Conservation (phyloP, 2,113 vertebrate genomes). For the Paramormyrops kingsleyae region DNA sequence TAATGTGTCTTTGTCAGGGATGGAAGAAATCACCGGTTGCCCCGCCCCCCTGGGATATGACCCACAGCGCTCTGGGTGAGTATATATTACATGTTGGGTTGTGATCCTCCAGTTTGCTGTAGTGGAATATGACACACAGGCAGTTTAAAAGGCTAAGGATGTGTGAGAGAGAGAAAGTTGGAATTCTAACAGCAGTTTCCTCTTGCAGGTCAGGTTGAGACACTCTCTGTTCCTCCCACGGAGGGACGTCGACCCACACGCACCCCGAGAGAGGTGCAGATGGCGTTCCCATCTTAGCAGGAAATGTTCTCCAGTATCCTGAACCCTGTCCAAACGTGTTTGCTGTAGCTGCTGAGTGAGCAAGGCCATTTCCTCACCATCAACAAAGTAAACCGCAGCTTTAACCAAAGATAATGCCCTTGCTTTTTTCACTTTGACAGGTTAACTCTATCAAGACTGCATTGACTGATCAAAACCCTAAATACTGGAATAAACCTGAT, state of each 20-base stretch:
- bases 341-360: background rate
- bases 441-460: background rate
- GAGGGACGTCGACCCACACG: background rate
- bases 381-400: background rate
- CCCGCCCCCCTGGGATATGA: background rate
- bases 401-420: background rate
- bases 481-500: background rate
- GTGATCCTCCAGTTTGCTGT: background rate
- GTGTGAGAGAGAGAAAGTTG: background rate
- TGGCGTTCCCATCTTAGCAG: slow-evolving; percentile 15
- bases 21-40: background rate
- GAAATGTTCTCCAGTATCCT: background rate
- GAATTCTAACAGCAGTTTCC: background rate
- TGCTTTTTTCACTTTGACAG: background rate
- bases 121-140: background rate
- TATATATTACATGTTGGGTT: background rate
- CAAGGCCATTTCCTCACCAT: background rate
- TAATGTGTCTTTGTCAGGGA: background rate
- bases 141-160: background rate
- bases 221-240: background rate
- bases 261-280: slow-evolving; percentile 43
- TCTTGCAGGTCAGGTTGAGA: background rate
- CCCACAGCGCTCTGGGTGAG: background rate
- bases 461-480: background rate
- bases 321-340: background rate